phyloP scores from a whole-genome alignment of 2,888 invertebrate species.

The Tenthredo amoena region DNA sequence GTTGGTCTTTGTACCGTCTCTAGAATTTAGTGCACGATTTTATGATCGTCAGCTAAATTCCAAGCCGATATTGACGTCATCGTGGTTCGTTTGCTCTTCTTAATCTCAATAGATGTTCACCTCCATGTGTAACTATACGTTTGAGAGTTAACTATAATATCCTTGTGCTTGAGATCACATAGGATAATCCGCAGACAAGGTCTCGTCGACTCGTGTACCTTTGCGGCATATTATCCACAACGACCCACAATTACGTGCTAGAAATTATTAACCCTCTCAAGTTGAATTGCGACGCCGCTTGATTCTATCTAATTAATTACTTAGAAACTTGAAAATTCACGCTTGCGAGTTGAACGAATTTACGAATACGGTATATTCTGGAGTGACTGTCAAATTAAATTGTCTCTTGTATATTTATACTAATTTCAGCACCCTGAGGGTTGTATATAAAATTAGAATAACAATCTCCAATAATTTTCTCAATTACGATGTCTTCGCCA shows the following conservation, averaged over 20 bases:
- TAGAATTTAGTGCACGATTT: background rate
- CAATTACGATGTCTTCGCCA: background rate
- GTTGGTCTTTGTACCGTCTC: background rate
- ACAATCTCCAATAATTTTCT: background rate
- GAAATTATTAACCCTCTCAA: background rate
- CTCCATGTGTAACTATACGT: background rate
- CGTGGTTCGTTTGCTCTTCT: background rate
- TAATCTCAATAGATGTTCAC: background rate
- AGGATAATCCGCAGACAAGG: background rate
- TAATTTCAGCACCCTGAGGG: background rate
- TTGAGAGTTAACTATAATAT: slow-evolving; percentile 1
- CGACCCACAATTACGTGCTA: background rate
- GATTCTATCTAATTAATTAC: background rate
- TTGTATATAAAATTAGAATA: background rate
- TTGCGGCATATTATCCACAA: background rate
- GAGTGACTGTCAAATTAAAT: background rate
- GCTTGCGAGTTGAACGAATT: background rate
- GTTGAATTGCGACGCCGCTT: background rate
- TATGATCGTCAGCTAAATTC: background rate
- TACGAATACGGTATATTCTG: background rate
- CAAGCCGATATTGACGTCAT: background rate
- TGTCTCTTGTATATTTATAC: background rate
- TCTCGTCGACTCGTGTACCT: background rate
- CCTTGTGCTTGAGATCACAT: background rate
- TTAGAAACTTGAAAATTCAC: background rate